These are phyloP conservation scores for Helicoverpa assulta DNA, from an alignment of 2,888 invertebrate genomes.

Conservation along the genomic window DNA sequence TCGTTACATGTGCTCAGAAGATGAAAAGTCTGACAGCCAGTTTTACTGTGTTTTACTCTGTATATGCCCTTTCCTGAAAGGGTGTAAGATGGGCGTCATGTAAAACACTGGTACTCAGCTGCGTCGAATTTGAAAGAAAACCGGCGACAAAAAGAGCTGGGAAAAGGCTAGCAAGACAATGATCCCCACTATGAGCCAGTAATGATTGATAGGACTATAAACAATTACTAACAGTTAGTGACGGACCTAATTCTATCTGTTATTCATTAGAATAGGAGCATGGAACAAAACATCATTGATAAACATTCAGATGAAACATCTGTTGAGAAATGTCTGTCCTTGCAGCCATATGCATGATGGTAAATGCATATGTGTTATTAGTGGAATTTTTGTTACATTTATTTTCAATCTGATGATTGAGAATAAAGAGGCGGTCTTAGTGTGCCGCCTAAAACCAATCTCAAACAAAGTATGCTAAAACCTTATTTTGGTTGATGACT, in stretches of 20 bases:
- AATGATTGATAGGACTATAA: not conserved
- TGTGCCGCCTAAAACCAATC: not conserved
- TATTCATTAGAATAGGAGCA: constrained; percentile 29
- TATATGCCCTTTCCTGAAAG: no score
- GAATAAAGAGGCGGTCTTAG: not conserved
- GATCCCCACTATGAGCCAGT: no score
- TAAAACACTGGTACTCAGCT: not conserved
- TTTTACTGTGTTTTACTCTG: no score
- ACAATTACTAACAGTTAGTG: constrained; percentile 8
- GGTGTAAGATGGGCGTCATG: not conserved
- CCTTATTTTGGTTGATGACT: no score
- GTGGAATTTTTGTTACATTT: constrained; percentile 25
- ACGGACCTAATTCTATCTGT: constrained; percentile 7
- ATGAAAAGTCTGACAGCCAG: no score
- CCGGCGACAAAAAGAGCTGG: no score
- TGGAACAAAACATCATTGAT: constrained; percentile 33
- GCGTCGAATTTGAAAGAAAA: no score
- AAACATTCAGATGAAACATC: constrained; percentile 50
- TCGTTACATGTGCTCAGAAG: no score
- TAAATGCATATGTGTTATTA: constrained; percentile 9
- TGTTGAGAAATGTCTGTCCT: constrained; percentile 54
- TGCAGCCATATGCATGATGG: constrained; percentile 50
- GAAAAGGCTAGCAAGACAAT: no score
- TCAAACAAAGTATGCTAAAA: no score
- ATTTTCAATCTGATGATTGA: not conserved